Base-by-base conservation (phyloP, 2,113 vertebrate species). In the Leptobrachium leishanense region DNA sequence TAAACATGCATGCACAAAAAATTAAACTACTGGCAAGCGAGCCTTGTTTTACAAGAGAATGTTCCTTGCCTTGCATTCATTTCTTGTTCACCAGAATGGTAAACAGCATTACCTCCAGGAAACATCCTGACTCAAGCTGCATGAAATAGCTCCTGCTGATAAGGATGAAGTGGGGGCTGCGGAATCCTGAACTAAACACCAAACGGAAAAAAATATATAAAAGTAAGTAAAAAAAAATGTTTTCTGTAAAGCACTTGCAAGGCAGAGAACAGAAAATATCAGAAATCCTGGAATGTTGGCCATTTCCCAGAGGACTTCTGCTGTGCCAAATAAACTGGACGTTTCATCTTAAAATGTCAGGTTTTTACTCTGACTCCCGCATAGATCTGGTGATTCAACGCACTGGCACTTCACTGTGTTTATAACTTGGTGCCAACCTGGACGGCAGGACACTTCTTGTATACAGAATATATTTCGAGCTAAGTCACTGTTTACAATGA, bases 251-350 rank as follows among this genome's bases (percentile, higher is more conserved):
- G n/a, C 42, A 31, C 50, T 55, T 68, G 40, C 8, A 15, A 57
- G n/a, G 62, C 70, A 44, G n/a, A 73, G 40, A n/a, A 59, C 70
- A 44, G n/a, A 73, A 46, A n/a, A 59, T 57, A 78, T 74, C 39
- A 74, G 43, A 5, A 64, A 72, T 73, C n/a, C 46, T 59, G 77
- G 77, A 80, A 74, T 80, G 70, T 74, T 80, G 77, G 77, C 77
- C 39, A 46, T 2, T 13, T n/a, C 44, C 63, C 77, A 68, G 46
- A 59, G 9, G 72, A 31, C 40, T 2, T 73, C n/a, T 74, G 46
- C 20, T 66, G 50, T 44, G 77, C 77, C 70, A 74, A 68, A 67
- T 41, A 72, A 43, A 53, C 66, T 12, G 75, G 69, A 69, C 10
- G 50, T 43, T 76, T 68, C 41, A 46, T 59, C 53, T 59, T 77